Percentiles rank a stretch among this genome's conserved stretches.
phyloP scores from a whole-genome alignment of 2,113 vertebrate genomes.

The Chlamydotis undulata region DNA sequence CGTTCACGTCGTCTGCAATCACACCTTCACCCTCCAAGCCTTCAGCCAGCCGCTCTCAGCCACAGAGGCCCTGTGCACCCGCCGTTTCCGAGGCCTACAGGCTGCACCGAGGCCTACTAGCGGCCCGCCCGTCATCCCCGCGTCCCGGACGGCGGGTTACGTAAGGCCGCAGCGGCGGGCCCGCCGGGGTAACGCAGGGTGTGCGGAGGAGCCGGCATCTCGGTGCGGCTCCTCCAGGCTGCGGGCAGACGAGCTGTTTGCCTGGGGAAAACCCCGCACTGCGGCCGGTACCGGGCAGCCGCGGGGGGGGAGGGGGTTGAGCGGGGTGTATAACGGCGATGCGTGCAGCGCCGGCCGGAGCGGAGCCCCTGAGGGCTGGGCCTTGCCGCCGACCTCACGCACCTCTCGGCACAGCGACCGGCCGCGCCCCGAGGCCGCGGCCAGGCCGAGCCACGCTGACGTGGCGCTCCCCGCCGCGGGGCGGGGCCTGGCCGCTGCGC shows the following conservation, averaged over 20 bases:
- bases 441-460: no score
- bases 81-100: no score
- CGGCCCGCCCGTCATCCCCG: not conserved
- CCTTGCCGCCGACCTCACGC: not conserved
- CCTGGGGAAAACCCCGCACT: not conserved
- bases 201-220: not conserved
- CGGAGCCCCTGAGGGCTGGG: not conserved
- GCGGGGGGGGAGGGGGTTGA: no score
- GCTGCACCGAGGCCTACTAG: not conserved
- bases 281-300: not conserved
- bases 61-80: accelerated
- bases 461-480: no score
- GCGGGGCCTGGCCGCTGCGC: no score
- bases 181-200: not conserved
- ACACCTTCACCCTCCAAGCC: not conserved
- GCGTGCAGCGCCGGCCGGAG: not conserved
- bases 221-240: not conserved
- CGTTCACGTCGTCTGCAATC: accelerated
- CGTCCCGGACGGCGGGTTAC: not conserved
- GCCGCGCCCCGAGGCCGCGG: no score
- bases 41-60: not conserved
- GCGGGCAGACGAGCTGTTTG: accelerated
- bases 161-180: no score
- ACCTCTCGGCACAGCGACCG: not conserved
- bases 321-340: no score